These are phyloP conservation scores for Rhodinocichla rosea DNA, from an alignment of 2,113 vertebrate species.

Conservation along the genomic window DNA sequence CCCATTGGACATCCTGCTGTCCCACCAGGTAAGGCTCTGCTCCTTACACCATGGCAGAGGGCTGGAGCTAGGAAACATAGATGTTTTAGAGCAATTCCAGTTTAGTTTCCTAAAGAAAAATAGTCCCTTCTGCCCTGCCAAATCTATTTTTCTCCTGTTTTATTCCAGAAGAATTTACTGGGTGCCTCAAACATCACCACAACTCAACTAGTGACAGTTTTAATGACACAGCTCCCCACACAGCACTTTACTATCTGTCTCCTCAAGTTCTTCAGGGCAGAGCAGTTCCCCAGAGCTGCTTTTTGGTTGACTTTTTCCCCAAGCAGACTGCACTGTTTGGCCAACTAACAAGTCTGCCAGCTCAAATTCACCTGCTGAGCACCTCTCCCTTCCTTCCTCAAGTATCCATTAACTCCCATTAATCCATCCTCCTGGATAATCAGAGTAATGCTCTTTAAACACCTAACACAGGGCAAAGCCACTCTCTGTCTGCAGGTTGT, in stretches of 20 bases:
- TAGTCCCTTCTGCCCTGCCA: too few species aligned
- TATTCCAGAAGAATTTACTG: neutral
- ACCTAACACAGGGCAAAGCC: neutral
- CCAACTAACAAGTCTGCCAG: neutral
- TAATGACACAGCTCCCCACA: neutral
- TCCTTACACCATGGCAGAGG: neutral
- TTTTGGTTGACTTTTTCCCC: neutral
- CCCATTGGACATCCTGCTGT: neutral
- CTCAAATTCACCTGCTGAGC: neutral
- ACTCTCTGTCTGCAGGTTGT: neutral
- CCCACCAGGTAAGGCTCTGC: neutral
- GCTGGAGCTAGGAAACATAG: neutral
- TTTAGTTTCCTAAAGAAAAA: too few species aligned
- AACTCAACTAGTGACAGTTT: neutral
- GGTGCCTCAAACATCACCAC: neutral
- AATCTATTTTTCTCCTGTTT: neutral
- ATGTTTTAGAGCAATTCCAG: neutral
- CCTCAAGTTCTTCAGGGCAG: neutral
- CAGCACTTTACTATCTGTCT: neutral
- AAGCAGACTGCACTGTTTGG: neutral
- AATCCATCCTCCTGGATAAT: neutral
- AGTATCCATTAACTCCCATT: neutral
- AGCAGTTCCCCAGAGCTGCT: neutral
- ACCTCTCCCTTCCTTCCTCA: neutral
- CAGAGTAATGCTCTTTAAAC: constrained; percentile 29